Conservation (phyloP, 2,797 vertebrate species). For the Pangasius sanitwongsei region DNA sequence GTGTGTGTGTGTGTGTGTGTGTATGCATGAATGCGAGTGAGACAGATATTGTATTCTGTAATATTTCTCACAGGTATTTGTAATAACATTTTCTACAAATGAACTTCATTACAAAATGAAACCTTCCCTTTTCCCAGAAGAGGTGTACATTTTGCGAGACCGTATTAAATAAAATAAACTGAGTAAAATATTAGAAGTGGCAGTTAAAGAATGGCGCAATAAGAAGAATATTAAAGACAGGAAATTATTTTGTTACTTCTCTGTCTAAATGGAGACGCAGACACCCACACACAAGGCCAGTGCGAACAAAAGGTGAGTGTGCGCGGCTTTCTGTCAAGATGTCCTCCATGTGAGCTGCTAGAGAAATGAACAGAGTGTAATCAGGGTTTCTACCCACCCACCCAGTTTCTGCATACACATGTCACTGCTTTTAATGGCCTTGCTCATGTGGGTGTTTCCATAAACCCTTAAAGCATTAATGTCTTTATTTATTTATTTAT, state of each 20-base stretch:
- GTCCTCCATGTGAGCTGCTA: neutral
- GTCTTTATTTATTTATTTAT: neutral
- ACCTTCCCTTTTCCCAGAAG: neutral
- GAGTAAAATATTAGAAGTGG: constrained; percentile 7
- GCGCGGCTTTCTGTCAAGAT: neutral
- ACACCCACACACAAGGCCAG: neutral
- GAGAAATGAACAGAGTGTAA: neutral
- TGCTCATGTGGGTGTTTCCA: neutral
- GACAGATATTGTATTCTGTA: neutral
- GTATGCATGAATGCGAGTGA: neutral
- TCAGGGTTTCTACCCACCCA: constrained; percentile 5
- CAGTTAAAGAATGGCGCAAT: neutral
- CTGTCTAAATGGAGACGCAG: neutral
- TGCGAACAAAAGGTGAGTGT: neutral
- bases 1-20: neutral
- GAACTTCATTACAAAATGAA: constrained; percentile 13
- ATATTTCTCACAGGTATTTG: neutral
- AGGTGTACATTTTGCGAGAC: neutral
- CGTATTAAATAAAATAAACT: neutral
- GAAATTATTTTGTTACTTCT: neutral
- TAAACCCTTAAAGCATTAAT: constrained; percentile 2
- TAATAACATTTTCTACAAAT: constrained; percentile 12
- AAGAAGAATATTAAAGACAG: constrained; percentile 9
- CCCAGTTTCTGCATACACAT: neutral
- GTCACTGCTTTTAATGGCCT: constrained; percentile 8